Conservation (phyloP, 2,797 vertebrate genomes). For the Lerista edwardsae region DNA sequence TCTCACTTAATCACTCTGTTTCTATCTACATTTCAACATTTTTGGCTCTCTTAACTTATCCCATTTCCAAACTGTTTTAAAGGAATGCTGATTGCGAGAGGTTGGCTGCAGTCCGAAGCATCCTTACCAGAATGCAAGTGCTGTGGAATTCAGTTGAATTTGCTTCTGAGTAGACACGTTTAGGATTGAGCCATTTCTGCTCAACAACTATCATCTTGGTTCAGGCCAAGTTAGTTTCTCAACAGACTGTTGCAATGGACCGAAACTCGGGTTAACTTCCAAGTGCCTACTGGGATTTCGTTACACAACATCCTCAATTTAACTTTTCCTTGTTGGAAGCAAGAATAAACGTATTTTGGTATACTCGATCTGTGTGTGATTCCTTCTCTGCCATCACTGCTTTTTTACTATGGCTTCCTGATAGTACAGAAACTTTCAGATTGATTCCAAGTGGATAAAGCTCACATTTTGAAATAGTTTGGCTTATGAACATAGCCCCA, state of each 20-base stretch:
- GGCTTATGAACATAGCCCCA: no score
- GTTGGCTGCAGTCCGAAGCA: background rate
- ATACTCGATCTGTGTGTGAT: rapidly evolving
- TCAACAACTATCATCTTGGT: background rate
- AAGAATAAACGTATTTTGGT: constrained; percentile 1
- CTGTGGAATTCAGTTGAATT: background rate
- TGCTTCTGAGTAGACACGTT: no score
- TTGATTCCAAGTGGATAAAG: no score
- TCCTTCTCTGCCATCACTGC: background rate
- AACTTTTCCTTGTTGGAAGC: background rate
- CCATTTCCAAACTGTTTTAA: background rate
- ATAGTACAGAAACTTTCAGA: background rate
- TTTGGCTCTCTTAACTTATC: background rate
- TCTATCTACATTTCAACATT: background rate
- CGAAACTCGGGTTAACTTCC: background rate
- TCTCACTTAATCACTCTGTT: no score
- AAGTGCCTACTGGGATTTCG: constrained; percentile 30
- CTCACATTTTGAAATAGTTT: no score
- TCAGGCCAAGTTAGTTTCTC: background rate
- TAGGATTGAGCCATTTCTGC: background rate
- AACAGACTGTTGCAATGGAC: background rate
- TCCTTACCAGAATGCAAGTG: background rate
- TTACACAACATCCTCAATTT: background rate
- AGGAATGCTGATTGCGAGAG: no score
- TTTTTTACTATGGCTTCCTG: rapidly evolving